Base-by-base conservation (phyloP, 2,113 vertebrate species). In the Muscicapa adusta region DNA sequence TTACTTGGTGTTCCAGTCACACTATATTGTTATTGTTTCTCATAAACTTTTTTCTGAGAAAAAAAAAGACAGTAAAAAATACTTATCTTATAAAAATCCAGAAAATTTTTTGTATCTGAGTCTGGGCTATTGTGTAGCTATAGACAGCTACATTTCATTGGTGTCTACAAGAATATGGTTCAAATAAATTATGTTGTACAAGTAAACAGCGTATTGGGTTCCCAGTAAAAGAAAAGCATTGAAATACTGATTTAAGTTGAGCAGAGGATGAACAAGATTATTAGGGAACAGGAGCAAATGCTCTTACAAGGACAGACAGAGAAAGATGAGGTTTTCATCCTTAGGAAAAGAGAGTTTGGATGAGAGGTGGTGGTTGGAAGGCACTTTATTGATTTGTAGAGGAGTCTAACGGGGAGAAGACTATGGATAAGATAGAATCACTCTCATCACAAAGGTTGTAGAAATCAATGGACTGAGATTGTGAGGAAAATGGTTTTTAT, bases 141-240 rank as follows among this genome's bases (percentile, higher is more conserved):
- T 31, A 85, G 86, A 74, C 18, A 57, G 36, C 63, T 76, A 17
- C 11, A 48, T 42, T 92, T 92, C 68, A 45, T 33, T 82, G 67
- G 40, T 76, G 36, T 88, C n/a, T 71, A 24, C 18, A 63, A 40
- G n/a, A 75, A 85, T 56, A n/a, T 28, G 7, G 68, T 85, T 78
- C 43, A 60, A 70, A 50, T 93, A 85, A 92, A 78, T 91, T 43
- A 54, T 45, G 12, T 67, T 63, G 43, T 73, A 13, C 67, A 90
- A 85, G 48, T 78, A 67, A 91, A 56, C 56, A 87, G 13, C 18
- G 6, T 80, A 38, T 29, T 84, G 63, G 29, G 20, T 65, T 87
- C 31, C n/a, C 31, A 77, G 40, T 84, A 62, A 51, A 91, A 87
- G 56, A 57, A 89, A 24, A 62, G 43, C 16, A 62, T 11, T 87